Base-by-base conservation (phyloP, 2,888 invertebrate genomes). In the Temnothorax rugatulus region DNA sequence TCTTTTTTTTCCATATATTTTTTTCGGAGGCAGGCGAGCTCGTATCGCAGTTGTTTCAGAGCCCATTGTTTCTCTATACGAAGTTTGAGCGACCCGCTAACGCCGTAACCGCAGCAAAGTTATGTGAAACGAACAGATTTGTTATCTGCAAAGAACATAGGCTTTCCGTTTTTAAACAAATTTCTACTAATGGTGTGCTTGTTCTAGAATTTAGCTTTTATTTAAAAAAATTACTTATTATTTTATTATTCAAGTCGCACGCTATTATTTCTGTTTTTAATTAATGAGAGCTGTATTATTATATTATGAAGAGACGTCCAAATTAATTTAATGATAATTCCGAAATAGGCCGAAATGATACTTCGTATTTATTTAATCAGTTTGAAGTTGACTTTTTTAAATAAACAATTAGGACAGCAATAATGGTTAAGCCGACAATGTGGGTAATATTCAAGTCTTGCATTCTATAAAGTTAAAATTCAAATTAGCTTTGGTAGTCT, bases 11-110 rank as follows among this genome's bases (percentile, higher is more conserved):
- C 8, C 50, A 25, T 68, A 38, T 38, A 38, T 52, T 59, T 66
- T 66, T 77, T 77, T 54, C 18, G 44, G 29, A 57, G 29, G 57
- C 59, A 21, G 66, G 68, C 68, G 54, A 29, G 57, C 71, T 57
- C 79, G 66, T 71, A 59, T 79, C 79, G 71, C 25, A 47, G 71
- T 71, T 79, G 59, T 81, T 81, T 71, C 79, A 34, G 47, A 47
- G 59, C 21, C 52, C 59, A 71, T 81, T 81, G 79, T 81, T 71
- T 71, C 79, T 71, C 79, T 71, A 25, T 47, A 81, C 47, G 57
- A 71, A 81, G 71, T 71, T 81, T 59, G 79, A 61, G 71, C 79
- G 79, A 71, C 71, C 47, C 59, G 71, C 71, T 79, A 71, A 77
- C 68, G 54, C 41, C n/a, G 68, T 59, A 81, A 81, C 71, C 71